These are phyloP conservation scores for Spizaetus ornatus DNA, from an alignment of 2,113 vertebrate species.

Conservation along the genomic window DNA sequence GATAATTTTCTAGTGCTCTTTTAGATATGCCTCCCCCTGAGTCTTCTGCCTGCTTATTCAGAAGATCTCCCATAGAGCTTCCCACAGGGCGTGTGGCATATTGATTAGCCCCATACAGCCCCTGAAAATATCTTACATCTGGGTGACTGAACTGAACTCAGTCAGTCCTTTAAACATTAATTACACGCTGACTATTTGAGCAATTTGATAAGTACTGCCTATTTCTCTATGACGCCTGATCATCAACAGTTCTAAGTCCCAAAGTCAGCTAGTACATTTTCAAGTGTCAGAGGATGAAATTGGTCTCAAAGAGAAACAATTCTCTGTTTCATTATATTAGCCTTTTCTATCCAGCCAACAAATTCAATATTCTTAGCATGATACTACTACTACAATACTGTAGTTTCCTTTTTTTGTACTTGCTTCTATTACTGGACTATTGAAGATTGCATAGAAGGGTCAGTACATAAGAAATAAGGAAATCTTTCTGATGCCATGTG, in stretches of 20 bases:
- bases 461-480: neutral
- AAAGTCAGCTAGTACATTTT: neutral
- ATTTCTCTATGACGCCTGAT: neutral
- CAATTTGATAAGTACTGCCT: neutral
- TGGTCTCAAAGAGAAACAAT: neutral
- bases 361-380: slow-evolving; percentile 15
- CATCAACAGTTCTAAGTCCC: neutral
- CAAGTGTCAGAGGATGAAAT: neutral
- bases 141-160: neutral
- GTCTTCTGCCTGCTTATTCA: neutral
- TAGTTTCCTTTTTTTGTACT: neutral
- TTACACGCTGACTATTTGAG: neutral
- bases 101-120: neutral
- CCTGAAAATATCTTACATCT: neutral
- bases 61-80: neutral
- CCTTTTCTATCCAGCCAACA: neutral
- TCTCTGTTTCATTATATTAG: neutral
- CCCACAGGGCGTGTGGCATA: neutral
- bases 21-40: neutral
- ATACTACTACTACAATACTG: neutral
- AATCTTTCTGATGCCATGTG: neutral
- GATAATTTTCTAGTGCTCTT: neutral
- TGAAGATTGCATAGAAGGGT: neutral
- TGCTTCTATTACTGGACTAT: neutral
- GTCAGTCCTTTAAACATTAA: neutral